Percentiles rank a stretch among this genome's conserved stretches.
phyloP scores from a whole-genome alignment of 2,797 vertebrate genomes.

The Microctenopoma stevenorrisi region DNA sequence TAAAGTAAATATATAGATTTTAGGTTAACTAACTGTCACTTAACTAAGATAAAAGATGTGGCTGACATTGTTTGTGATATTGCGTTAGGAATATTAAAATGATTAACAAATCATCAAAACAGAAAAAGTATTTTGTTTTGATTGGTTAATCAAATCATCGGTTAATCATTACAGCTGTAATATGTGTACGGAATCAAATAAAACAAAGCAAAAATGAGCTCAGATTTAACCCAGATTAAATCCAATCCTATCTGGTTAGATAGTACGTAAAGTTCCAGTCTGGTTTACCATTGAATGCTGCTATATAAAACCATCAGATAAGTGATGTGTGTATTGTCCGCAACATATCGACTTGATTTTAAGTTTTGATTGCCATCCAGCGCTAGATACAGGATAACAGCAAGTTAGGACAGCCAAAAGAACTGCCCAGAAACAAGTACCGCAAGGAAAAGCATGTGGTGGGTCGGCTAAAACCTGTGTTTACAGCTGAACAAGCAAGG shows the following conservation, averaged over 20 bases:
- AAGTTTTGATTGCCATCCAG: neutral
- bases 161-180: neutral
- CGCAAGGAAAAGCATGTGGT: conserved; percentile 53
- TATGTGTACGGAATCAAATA: neutral
- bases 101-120: too few species aligned
- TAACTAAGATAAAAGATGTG: too few species aligned
- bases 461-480: conserved; percentile 56
- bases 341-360: neutral
- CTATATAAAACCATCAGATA: too few species aligned
- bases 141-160: neutral
- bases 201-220: neutral
- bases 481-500: conserved; percentile 73
- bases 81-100: too few species aligned
- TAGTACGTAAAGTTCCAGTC: neutral
- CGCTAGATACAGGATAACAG: neutral
- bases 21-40: too few species aligned
- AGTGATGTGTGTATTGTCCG: neutral
- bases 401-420: conserved; percentile 1
- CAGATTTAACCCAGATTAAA: neutral
- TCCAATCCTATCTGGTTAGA: neutral
- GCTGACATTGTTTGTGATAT: too few species aligned
- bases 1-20: too few species aligned
- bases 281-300: neutral
- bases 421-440: conserved; percentile 24
- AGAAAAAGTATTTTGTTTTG: neutral